Evolutionary conservation across 2,797 vertebrate species (phyloP).

Genomic region (Octomys mimax): DNA sequence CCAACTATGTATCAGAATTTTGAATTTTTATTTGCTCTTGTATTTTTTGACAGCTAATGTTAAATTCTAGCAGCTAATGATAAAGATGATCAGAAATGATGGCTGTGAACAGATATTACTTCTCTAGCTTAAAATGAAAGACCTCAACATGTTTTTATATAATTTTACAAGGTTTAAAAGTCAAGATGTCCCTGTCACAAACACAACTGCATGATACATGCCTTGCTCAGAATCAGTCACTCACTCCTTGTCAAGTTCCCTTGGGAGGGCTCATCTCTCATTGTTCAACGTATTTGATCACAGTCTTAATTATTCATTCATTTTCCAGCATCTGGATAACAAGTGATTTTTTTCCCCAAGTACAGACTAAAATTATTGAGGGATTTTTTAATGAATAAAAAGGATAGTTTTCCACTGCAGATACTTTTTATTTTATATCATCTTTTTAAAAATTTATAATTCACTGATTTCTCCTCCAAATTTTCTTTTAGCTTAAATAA

Average conservation of each 20-base stretch:
- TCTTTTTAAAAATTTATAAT: neutral
- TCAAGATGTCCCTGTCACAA: neutral
- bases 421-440: neutral
- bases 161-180: neutral
- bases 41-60: neutral
- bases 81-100: neutral
- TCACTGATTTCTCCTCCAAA: neutral
- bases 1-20: neutral
- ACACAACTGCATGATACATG: neutral
- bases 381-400: conserved; percentile 1
- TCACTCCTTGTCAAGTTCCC: neutral
- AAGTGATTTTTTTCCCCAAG: neutral
- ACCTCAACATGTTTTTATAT: neutral
- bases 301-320: conserved; percentile 20
- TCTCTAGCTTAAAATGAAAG: neutral
- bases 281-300: neutral
- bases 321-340: neutral
- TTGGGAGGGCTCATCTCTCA: neutral
- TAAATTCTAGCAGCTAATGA: neutral
- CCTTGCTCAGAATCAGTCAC: neutral
- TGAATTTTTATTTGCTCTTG: neutral
- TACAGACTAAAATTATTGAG: neutral
- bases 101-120: neutral
- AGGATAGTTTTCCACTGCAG: neutral
- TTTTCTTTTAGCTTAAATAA: neutral